Base-by-base conservation (phyloP, 2,888 invertebrate species). In the Amphipyra berbera region DNA sequence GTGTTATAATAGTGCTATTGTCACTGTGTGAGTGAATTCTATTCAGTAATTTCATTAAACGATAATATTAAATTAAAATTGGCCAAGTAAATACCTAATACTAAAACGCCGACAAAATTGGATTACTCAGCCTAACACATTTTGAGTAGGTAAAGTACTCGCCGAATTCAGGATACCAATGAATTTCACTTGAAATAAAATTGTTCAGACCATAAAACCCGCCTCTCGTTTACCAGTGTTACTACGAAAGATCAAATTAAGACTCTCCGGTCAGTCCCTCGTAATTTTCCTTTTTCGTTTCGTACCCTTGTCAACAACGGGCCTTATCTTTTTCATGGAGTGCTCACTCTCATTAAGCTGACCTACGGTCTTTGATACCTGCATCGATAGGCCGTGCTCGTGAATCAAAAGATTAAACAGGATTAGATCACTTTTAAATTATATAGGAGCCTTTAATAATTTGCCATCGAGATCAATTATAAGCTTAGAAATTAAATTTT, bases 231-330 rank as follows among this genome's bases (percentile, higher is more conserved):
- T 82, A 84, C 85, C 82, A 82, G 79, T 83, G 82, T 87, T 86
- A 86, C 83, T 80, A 75, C 69, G 81, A 74, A 84, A 87, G 84
- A 88, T 90, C 82, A 85, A 90, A 90, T 90, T 88, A 89, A 88
- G 87, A 83, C 80, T 82, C 76, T 72, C 58, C 76, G 88, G 86
- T 87, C 87, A 88, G 88, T 88, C 89, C 89, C 83, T 79, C 81
- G 87, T 87, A 90, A 91, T 92, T 90, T 88, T 88, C 86, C 85
- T 84, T 86, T 88, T 86, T 83, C 85, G 76, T 76, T 75, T 73
- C 68, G 81, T 85, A 91, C 91, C 92, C 92, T 90, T 90, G 89
- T 93, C 90, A 90, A 88, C 88, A 86, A 77, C 76, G 75, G 61
- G 65, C 79, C 85, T 88, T 89, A 88, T 89, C 88, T 88, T 85